phyloP scores from a whole-genome alignment of 2,888 invertebrate genomes.

The Drosophila kambysellisi region DNA sequence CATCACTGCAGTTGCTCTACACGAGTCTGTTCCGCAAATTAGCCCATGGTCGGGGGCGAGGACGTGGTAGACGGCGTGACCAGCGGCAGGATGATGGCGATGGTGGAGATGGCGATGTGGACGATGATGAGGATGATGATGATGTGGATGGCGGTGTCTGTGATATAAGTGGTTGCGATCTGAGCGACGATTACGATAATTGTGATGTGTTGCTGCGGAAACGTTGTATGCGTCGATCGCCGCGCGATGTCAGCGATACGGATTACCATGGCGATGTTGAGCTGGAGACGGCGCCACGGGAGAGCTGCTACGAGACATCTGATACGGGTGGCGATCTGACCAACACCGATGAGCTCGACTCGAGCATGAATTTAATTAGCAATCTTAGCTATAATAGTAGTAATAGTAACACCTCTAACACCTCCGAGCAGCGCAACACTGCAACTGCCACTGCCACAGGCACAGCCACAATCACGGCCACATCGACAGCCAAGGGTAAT shows the following conservation, averaged over 20 bases:
- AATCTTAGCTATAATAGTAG: slow-evolving; percentile 85
- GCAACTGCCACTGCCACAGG: slow-evolving; percentile 43
- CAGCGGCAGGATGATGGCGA: slow-evolving; percentile 75
- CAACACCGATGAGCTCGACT: slow-evolving; percentile 83
- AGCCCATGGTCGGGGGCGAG: slow-evolving; percentile 63
- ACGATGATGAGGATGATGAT: slow-evolving; percentile 57
- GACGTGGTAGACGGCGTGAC: slow-evolving; percentile 53
- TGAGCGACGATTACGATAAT: slow-evolving; percentile 83
- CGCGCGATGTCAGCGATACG: slow-evolving; percentile 75
- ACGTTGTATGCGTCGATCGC: slow-evolving; percentile 54
- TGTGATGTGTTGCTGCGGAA: slow-evolving; percentile 69
- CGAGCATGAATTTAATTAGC: slow-evolving; percentile 84
- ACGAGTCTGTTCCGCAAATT: slow-evolving; percentile 79
- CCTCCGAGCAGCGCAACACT: slow-evolving; percentile 68
- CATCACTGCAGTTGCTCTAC: slow-evolving; percentile 80
- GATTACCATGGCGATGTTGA: slow-evolving; percentile 81
- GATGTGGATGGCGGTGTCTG: slow-evolving; percentile 80
- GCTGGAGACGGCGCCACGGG: slow-evolving; percentile 68
- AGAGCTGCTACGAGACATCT: slow-evolving; percentile 84
- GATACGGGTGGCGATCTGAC: slow-evolving; percentile 84
- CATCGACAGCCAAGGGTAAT: slow-evolving; percentile 6
- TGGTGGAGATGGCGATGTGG: slow-evolving; percentile 57
- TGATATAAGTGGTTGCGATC: slow-evolving; percentile 82
- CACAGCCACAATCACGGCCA: slow-evolving; percentile 5
- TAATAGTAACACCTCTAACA: slow-evolving; percentile 84